Evolutionary conservation across 2,888 invertebrate species (phyloP), one percentile per base, ranked within the genome.

Genomic region (Callinectes sapidus): DNA sequence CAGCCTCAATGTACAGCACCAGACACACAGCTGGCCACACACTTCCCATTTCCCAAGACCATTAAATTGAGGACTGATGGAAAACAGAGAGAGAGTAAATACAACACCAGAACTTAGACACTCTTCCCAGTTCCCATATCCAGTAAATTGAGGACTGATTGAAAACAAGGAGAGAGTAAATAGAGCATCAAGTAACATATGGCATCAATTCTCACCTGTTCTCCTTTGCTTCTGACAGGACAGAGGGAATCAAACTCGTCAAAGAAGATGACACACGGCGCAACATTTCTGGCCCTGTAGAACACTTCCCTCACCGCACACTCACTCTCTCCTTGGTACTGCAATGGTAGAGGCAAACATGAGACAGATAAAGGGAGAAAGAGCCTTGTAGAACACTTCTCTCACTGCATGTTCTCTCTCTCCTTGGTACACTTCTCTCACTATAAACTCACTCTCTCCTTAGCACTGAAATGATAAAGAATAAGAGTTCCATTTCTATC

Each of bases 261-360:
- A 95, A 99, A 99, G 96, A 99, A 99, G 95, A 99, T 99, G 3
- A 99, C 99, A 95, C 99, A 99, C 0, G 99, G 99, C 0, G 98
- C 97, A 0, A 99, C 99, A 96, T 99, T 99, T 87, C 98, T 96
- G 0, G 99, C 99, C 94, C 99, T 97, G 95, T 98, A 97, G 95
- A 99, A 99, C 95, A 98, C 98, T 42, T 98, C 98, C n/a, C 99
- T 96, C 0, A 99, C 99, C 0, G 99, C 99, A 95, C 98, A 97
- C 96, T 99, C 99, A 96, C 99, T 99, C 96, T 99, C 99, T 93
- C 99, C 99, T 32, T 99, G 99, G 96, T 99, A 99, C 98, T 97
- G 95, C 35, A 32, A 35, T 23, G 32, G 35, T 14, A 35, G 35
- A 35, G 35, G 32, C 3, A 48, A 48, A 10, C 61, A 61, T 61